A percentile compares a stretch with the other conserved stretches of the same genome.
Evolutionary conservation across 2,888 invertebrate genomes (phyloP).

Genomic region (Sarcophaga rosellei): DNA sequence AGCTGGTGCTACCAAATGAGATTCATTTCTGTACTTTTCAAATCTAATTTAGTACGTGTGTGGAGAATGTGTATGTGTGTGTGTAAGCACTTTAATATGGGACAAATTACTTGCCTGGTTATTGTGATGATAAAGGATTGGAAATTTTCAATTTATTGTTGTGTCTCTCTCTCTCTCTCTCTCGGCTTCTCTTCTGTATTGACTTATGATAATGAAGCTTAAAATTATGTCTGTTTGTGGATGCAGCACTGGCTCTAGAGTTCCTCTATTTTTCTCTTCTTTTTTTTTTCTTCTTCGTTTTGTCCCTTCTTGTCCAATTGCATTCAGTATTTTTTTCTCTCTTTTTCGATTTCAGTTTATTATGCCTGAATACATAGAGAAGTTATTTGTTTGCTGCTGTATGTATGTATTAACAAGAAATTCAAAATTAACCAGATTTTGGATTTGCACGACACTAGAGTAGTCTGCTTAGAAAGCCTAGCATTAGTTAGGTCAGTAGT

Average conservation of each 20-base stretch:
- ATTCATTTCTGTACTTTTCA: constrained; percentile 20
- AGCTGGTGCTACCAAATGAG: constrained; percentile 8
- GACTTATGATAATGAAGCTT: constrained; percentile 69
- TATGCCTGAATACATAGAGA: constrained; percentile 35
- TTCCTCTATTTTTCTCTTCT: background rate
- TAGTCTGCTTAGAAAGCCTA: too few species aligned
- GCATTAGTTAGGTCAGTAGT: too few species aligned
- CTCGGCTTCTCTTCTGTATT: constrained; percentile 31
- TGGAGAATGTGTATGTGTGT: constrained; percentile 1
- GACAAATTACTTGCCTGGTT: constrained; percentile 68
- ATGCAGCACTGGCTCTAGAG: background rate
- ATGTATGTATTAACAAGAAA: constrained; percentile 59
- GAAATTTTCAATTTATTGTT: constrained; percentile 67
- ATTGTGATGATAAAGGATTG: constrained; percentile 67
- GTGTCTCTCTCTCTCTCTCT: constrained; percentile 24
- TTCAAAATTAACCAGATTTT: constrained; percentile 58
- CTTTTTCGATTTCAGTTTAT: constrained; percentile 50
- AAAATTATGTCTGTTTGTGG: constrained; percentile 63
- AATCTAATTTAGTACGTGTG: constrained; percentile 45
- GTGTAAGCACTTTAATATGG: constrained; percentile 46
- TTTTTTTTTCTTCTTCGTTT: constrained; percentile 18
- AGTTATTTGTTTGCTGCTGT: constrained; percentile 40
- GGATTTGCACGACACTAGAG: background rate
- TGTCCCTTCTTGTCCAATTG: constrained; percentile 25
- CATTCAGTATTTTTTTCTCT: background rate